phyloP scores from a whole-genome alignment of 2,797 vertebrate species.

The Epinephelus malabaricus region DNA sequence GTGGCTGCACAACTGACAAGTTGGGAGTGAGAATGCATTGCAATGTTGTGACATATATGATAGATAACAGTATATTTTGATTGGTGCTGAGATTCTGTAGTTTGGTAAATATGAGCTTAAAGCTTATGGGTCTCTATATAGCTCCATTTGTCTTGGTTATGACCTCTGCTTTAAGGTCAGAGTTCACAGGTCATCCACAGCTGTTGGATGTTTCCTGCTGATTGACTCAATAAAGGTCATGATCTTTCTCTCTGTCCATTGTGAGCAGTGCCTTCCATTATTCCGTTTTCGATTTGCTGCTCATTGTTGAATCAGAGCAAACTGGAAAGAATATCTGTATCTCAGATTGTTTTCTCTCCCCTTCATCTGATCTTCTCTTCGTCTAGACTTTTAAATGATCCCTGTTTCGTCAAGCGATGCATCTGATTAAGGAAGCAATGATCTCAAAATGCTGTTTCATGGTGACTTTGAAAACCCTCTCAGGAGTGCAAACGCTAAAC shows the following conservation, averaged over 20 bases:
- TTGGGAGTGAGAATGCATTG: too few species aligned
- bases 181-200: constrained; percentile 45
- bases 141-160: constrained; percentile 44
- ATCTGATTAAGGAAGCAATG: constrained; percentile 20
- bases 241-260: constrained; percentile 2
- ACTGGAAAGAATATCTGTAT: not conserved
- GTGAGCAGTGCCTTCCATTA: not conserved
- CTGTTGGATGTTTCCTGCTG: constrained; percentile 22
- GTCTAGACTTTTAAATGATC: constrained; percentile 24
- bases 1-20: too few species aligned
- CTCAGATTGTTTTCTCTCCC: not conserved
- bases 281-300: not conserved
- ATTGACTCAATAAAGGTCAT: constrained; percentile 25
- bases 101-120: constrained; percentile 9
- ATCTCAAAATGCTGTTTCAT: constrained; percentile 27
- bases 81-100: not conserved
- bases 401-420: constrained; percentile 19
- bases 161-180: constrained; percentile 48
- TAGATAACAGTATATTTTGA: not conserved
- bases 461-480: constrained; percentile 30
- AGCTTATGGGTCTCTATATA: constrained; percentile 2
- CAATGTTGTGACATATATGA: too few species aligned
- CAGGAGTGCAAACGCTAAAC: not conserved
- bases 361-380: not conserved
- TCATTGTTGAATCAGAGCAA: not conserved